Evolutionary conservation across 2,888 invertebrate species (phyloP).

Genomic region (Phragmatobia fuliginosa): DNA sequence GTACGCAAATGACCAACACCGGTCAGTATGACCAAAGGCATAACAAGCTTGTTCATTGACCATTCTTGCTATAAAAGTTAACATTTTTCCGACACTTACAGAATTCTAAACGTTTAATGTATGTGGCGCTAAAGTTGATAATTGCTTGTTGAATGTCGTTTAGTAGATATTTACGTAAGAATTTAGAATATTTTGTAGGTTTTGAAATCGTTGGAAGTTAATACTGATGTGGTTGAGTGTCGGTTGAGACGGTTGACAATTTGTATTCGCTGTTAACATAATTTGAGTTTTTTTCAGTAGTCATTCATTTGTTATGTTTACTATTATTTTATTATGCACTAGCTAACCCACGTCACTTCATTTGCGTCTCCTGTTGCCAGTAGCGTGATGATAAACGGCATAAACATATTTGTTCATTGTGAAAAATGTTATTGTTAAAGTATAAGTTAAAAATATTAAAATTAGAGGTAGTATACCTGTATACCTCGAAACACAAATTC

Average conservation of each 20-base stretch:
- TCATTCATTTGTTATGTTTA: background rate
- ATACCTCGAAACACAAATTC: no score
- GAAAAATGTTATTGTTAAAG: no score
- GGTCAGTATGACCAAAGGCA: constrained; percentile 37
- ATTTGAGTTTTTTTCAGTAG: background rate
- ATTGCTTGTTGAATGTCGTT: background rate
- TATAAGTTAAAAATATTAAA: no score
- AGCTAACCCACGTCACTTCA: no score
- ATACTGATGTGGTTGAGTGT: background rate
- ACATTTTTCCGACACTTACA: background rate
- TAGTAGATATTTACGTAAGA: background rate
- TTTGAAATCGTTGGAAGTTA: background rate
- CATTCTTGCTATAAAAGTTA: constrained; percentile 25
- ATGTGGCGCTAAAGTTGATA: constrained; percentile 1
- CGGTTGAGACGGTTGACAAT: background rate
- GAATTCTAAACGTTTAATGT: constrained; percentile 10
- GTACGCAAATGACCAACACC: constrained; percentile 60
- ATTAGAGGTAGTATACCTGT: no score
- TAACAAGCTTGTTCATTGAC: constrained; percentile 20
- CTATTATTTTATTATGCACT: no score
- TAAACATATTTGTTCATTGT: no score
- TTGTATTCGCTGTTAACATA: background rate
- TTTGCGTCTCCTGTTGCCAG: no score
- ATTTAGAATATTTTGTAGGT: background rate
- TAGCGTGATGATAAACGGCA: no score